Evolutionary conservation across 2,113 vertebrate species (phyloP).

Genomic region (Saccopteryx bilineata): DNA sequence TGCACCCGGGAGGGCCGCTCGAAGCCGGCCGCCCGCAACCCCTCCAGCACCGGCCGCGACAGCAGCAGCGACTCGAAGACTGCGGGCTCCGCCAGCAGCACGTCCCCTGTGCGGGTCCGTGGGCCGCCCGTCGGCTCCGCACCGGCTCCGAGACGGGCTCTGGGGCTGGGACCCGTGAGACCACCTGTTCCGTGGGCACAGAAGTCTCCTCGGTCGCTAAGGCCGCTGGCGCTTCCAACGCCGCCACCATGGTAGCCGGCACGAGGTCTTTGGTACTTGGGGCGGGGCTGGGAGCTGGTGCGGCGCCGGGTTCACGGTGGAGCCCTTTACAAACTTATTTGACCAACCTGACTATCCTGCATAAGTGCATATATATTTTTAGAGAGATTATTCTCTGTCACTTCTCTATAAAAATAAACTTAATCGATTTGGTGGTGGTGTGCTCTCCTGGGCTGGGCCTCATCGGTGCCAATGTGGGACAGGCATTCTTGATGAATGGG

Average conservation of each 20-base stretch:
- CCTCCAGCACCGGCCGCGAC: constrained; percentile 93
- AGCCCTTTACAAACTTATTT: no score
- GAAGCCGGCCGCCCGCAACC: constrained; percentile 93
- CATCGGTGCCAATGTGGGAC: no score
- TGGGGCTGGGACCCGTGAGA: accelerated
- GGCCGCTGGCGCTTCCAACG: accelerated
- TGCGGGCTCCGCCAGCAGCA: constrained; percentile 89
- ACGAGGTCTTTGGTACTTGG: constrained; percentile 40
- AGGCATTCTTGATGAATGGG: no score
- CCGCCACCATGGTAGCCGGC: constrained; percentile 55
- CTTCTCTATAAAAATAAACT: no score
- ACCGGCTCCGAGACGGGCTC: not conserved
- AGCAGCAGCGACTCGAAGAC: constrained; percentile 94
- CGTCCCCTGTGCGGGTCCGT: constrained; percentile 93
- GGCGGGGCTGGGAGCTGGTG: not conserved
- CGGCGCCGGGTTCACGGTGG: no score
- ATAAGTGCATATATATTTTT: no score
- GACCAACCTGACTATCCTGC: no score
- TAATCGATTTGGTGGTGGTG: no score
- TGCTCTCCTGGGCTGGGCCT: no score
- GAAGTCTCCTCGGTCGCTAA: not conserved
- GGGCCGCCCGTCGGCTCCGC: constrained; percentile 85
- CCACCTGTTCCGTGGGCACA: not conserved
- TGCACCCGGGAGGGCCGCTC: constrained; percentile 96
- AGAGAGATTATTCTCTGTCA: no score